Evolutionary conservation across 2,113 vertebrate species (phyloP), one percentile per base, ranked within the genome.

Genomic region (Daubentonia madagascariensis): DNA sequence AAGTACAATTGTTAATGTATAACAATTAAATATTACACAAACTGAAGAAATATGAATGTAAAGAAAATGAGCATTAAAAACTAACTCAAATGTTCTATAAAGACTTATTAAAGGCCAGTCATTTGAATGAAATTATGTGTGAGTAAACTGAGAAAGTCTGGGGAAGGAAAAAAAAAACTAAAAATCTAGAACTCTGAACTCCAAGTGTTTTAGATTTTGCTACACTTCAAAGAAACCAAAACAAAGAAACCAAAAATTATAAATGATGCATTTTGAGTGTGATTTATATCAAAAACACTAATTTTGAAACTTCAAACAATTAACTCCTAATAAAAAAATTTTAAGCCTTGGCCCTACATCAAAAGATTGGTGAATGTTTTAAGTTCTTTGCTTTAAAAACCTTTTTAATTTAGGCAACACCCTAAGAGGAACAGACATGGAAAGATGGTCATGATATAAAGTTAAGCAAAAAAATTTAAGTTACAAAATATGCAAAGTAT

Each of bases 161-260:
- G 23, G 79, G 65, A 94, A 35, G 67, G 87, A 63, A 65, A 57
- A 37, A 59, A 30, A 11, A 57, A 67, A 30, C 57, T 17, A 70
- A 79, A 96, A 80, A 61, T 79, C 14, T n/a, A 67, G 52, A 85
- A 91, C 59, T 37, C 40, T 86, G 72, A 97, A 72, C 14, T 78
- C 52, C 9, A 63, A 80, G 48, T 54, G 54, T 70, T 95, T 96
- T 70, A 30, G 6, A 52, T 91, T 94, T 61, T 95, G 40, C 23
- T 67, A 18, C 6, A 79, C 85, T 94, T 98, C 90, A 97, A 97
- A 97, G 86, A 97, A 96, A 83, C 68, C 59, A 85, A 97, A 97
- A 97, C 85, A 97, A 96, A 97, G 85, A 95, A 97, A 50, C 17
- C n/a, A 59, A 52, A 86, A 97, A 95, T 89, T 90, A 92, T 28